A percentile compares a stretch with the other conserved stretches of the same genome.
Evolutionary conservation across 2,797 vertebrate genomes (phyloP).

Genomic region (Lepus oiostolus): DNA sequence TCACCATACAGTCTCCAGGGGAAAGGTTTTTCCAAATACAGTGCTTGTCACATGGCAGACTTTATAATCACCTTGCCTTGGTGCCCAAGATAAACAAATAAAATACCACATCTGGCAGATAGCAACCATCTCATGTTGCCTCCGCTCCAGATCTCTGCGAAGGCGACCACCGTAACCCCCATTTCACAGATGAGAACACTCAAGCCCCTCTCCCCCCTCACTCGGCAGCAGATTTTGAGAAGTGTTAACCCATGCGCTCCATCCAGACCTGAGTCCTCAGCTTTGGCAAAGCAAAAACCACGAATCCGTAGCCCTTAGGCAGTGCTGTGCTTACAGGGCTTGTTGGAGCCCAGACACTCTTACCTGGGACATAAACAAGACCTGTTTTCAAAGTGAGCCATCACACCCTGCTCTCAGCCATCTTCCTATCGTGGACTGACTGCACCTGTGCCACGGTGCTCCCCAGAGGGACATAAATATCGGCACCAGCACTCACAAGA

Average conservation of each 20-base stretch:
- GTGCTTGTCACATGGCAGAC: neutral
- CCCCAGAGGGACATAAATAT: constrained; percentile 68
- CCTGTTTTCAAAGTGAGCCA: neutral
- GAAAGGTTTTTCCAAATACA: neutral
- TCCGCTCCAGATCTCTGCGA: neutral
- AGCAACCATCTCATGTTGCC: neutral
- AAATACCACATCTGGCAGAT: neutral
- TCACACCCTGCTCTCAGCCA: neutral
- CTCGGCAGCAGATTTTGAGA: neutral
- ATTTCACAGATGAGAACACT: constrained; percentile 3
- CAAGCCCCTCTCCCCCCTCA: neutral
- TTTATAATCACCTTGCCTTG: neutral
- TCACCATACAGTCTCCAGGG: neutral
- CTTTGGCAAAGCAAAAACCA: neutral
- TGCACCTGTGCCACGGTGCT: neutral
- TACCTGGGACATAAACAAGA: neutral
- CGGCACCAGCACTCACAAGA: constrained; percentile 53
- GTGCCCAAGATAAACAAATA: neutral
- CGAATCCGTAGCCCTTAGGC: neutral
- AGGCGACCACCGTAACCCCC: neutral
- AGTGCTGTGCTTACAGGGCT: neutral
- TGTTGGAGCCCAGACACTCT: neutral
- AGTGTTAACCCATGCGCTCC: neutral
- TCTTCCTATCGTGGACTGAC: neutral
- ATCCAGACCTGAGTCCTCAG: neutral